phyloP scores from a whole-genome alignment of 2,888 invertebrate genomes.

The Lysandra bellargus region DNA sequence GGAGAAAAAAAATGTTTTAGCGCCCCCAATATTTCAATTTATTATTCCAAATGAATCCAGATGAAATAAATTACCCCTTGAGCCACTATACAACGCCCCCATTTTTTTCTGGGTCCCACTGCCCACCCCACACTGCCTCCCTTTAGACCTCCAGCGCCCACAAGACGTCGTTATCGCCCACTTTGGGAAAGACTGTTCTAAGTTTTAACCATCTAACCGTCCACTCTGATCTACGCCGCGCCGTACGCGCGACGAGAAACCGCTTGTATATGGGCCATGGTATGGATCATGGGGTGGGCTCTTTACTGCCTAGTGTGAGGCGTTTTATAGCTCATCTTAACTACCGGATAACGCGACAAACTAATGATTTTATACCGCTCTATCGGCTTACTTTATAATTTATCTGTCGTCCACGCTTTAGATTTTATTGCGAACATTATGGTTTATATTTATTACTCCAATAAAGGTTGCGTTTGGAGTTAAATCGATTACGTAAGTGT shows the following conservation, averaged over 20 bases:
- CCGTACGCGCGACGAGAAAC: background rate
- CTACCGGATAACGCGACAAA: constrained; percentile 71
- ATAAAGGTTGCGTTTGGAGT: constrained; percentile 37
- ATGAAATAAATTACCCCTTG: too few species aligned
- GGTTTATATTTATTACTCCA: constrained; percentile 39
- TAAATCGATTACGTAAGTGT: background rate
- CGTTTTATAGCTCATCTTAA: constrained; percentile 50
- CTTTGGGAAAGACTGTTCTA: too few species aligned
- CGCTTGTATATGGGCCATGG: background rate
- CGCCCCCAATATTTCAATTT: too few species aligned
- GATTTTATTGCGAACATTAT: constrained; percentile 45
- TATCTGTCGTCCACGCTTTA: constrained; percentile 52
- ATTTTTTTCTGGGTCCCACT: too few species aligned
- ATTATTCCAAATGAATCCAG: too few species aligned
- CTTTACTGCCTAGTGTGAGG: constrained; percentile 4
- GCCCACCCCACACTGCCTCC: too few species aligned
- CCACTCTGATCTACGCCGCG: background rate
- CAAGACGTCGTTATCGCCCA: too few species aligned
- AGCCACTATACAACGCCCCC: too few species aligned
- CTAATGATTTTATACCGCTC: constrained; percentile 62
- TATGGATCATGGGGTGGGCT: background rate
- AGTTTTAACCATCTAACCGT: background rate
- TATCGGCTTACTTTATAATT: constrained; percentile 71
- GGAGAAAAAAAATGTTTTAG: too few species aligned
- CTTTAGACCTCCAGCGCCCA: too few species aligned